phyloP scores from a whole-genome alignment of 2,113 vertebrate species.

The Alosa alosa region DNA sequence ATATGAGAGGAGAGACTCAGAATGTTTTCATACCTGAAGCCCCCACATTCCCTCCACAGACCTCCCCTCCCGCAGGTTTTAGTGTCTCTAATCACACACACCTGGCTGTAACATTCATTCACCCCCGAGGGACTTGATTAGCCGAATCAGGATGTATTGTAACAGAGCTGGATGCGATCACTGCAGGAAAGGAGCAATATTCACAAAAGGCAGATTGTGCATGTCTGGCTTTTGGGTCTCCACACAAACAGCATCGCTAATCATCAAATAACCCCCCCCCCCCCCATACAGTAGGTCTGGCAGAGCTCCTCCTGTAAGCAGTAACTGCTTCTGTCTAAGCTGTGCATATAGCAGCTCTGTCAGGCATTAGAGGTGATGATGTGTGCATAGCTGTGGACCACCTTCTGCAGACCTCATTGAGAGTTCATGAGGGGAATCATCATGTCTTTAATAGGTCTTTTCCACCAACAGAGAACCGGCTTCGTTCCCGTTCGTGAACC shows the following conservation, averaged over 20 bases:
- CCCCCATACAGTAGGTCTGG: not conserved
- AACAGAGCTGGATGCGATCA: constrained; percentile 29
- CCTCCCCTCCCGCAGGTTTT: not conserved
- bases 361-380: not conserved
- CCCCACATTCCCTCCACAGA: not conserved
- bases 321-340: not conserved
- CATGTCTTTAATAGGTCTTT: too few relatives aligned
- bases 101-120: not conserved
- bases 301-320: not conserved
- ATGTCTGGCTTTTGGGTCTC: not conserved
- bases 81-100: not conserved
- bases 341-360: not conserved
- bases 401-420: not conserved
- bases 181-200: constrained; percentile 21
- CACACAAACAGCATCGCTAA: constrained; percentile 1
- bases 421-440: not conserved
- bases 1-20: not conserved
- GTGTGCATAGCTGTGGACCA: not conserved
- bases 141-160: constrained; percentile 10
- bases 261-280: not conserved
- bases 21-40: not conserved
- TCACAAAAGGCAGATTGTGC: not conserved
- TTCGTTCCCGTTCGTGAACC: too few relatives aligned
- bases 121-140: constrained; percentile 39
- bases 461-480: too few relatives aligned